Evolutionary conservation across 30 jellyfish, hydroid and myxozoan genomes (phyloP).

Genomic region (Cassiopea andromeda): DNA sequence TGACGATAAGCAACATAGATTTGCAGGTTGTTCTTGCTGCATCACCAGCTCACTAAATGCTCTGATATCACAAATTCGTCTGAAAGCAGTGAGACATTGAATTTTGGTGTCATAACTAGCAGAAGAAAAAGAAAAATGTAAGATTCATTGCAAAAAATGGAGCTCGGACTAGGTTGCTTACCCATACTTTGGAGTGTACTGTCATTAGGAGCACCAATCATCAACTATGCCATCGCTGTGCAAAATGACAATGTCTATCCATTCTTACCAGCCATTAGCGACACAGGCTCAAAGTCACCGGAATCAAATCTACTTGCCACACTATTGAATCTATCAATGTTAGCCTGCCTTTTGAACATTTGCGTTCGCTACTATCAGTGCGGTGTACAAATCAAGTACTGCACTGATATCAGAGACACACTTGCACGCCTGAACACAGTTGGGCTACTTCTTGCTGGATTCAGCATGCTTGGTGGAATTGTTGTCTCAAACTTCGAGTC

Average conservation of each 20-base stretch:
- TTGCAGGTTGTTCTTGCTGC: background rate
- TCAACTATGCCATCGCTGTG: constrained; percentile 73
- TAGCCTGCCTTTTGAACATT: constrained; percentile 54
- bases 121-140: background rate
- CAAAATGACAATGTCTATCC: constrained; percentile 77
- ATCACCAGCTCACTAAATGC: background rate
- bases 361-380: constrained; percentile 83
- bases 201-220: constrained; percentile 63
- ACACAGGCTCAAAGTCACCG: constrained; percentile 83
- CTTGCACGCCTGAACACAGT: constrained; percentile 59
- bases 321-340: constrained; percentile 81
- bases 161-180: constrained; percentile 80
- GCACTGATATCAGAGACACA: constrained; percentile 74
- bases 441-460: constrained; percentile 61
- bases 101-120: background rate
- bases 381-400: constrained; percentile 73
- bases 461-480: constrained; percentile 79
- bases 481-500: constrained; percentile 83
- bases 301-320: constrained; percentile 78
- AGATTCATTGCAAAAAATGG: background rate
- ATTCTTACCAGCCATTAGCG: constrained; percentile 88
- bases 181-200: constrained; percentile 83
- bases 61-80: no score
- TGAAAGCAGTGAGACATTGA: background rate
- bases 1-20: background rate